Evolutionary conservation across 2,113 vertebrate genomes (phyloP).

Genomic region (Serinus canaria): DNA sequence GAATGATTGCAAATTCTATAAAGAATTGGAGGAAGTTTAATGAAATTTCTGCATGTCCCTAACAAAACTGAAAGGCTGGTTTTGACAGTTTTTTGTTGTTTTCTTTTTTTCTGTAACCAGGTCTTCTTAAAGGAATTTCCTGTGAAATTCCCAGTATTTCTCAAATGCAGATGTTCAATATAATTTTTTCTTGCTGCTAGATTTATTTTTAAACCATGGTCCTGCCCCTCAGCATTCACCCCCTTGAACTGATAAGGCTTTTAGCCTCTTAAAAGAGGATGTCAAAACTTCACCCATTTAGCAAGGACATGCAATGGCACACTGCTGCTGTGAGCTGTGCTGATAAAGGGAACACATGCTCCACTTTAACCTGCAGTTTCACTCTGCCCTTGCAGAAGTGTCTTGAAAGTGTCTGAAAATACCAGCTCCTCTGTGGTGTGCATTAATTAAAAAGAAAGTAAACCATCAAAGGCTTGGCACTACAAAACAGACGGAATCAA

Average conservation of each 20-base stretch:
- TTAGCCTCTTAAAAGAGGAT: neutral
- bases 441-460: neutral
- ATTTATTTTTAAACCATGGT: neutral
- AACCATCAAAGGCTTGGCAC: neutral
- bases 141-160: neutral
- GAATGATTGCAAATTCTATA: neutral
- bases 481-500: neutral
- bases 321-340: neutral
- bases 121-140: neutral
- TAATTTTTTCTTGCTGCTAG: neutral
- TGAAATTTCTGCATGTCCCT: neutral
- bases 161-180: neutral
- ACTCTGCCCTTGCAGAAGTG: neutral
- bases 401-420: neutral
- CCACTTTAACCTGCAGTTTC: neutral
- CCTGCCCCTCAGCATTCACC: neutral
- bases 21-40: neutral
- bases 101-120: neutral
- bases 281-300: neutral
- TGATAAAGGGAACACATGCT: neutral
- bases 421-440: neutral
- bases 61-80: neutral
- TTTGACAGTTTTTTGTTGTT: neutral
- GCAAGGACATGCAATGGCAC: neutral
- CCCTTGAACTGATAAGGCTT: neutral